A percentile compares a stretch with the other conserved stretches of the same genome.
Evolutionary conservation across 2,888 invertebrate genomes (phyloP).

Genomic region (Drosophila longiperda): DNA sequence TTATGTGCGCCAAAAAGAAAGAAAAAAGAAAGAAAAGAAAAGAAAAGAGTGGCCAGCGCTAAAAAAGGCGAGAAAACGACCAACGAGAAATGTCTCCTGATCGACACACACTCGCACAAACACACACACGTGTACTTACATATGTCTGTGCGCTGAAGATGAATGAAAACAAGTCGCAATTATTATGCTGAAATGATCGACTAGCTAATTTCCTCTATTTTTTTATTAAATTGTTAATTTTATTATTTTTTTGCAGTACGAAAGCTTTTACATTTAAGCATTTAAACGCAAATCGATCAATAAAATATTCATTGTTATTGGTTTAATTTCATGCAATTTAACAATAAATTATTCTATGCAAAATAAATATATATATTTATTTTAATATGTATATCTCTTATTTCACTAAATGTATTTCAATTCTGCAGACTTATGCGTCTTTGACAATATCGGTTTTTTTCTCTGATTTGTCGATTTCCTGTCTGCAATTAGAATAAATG

Average conservation of each 20-base stretch:
- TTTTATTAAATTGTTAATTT: neutral
- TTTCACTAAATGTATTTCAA: neutral
- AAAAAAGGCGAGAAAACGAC: constrained; percentile 64
- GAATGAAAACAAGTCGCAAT: constrained; percentile 47
- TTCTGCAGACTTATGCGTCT: neutral
- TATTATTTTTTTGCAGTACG: neutral
- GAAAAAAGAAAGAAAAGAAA: constrained; percentile 47
- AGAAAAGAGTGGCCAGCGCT: constrained; percentile 52
- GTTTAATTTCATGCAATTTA: neutral
- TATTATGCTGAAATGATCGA: neutral
- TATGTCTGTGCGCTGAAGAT: constrained; percentile 39
- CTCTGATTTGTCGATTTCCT: neutral
- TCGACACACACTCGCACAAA: constrained; percentile 8
- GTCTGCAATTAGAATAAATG: neutral
- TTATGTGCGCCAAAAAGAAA: constrained; percentile 61
- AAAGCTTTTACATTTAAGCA: neutral
- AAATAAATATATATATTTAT: neutral
- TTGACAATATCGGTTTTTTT: neutral
- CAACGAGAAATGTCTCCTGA: constrained; percentile 64
- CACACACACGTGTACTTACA: neutral
- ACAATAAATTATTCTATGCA: neutral
- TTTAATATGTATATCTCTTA: neutral
- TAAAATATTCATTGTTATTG: neutral
- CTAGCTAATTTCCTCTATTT: constrained; percentile 3
- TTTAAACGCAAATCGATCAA: neutral